Evolutionary conservation across 2,797 vertebrate species (phyloP), one percentile per base, ranked within the genome.

Genomic region (Leuciscus waleckii): DNA sequence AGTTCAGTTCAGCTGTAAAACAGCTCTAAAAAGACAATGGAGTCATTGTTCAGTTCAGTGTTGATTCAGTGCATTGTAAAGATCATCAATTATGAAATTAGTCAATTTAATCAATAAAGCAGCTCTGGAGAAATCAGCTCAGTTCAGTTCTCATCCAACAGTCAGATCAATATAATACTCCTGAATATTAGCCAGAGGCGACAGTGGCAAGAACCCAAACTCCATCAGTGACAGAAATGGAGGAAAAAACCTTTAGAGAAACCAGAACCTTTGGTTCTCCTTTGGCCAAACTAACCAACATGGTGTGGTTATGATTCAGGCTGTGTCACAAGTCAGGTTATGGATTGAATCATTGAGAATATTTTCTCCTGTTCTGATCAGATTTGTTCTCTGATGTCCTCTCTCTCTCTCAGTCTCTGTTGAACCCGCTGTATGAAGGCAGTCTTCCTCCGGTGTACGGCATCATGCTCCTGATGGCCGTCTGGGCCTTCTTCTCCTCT

Each of bases 401-500:
- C 41, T 46, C 43, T 46, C 13, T 46, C 43, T 46, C 43, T 46
- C 46, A 96, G 95, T 95, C 95, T 0, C 92, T 96, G 85, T 91
- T 93, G 87, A 95, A 95, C 86, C 95, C 95, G 0, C 23, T 95
- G 26, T 95, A 95, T 0, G 89, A 93, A 87, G 94, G 92, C 90
- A 94, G 94, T 86, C 92, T 96, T 37, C 92, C 94, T 75, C 93
- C 94, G 21, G 93, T 94, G 51, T 96, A 95, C 63, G 69, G 90
- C 71, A 88, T 95, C 88, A 94, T 91, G 87, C 91, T 90, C 1
- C 65, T 81, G 82, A 91, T 93, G 0, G 95, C 92, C 1, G 65
- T 83, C 68, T 96, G 95, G 95, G 94, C 95, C 23, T 96, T 93
- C 86, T 90, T 89, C 79, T 90, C 89, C 2, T 87, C 89, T 51